These are phyloP conservation scores for Drosophila recens DNA, from an alignment of 2,888 invertebrate genomes.

Conservation along the genomic window DNA sequence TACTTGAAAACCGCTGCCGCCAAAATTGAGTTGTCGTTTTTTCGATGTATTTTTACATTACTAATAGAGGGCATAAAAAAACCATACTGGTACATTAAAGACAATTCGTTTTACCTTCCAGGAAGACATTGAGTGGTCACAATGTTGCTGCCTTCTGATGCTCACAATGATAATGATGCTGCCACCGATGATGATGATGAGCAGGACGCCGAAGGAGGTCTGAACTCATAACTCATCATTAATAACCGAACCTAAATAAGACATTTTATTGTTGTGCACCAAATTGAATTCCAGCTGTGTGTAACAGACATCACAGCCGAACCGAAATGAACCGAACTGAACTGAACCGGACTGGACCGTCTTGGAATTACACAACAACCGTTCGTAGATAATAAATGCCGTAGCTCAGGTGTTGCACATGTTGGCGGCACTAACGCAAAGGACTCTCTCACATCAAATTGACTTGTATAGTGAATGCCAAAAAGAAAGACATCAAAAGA, in stretches of 20 bases:
- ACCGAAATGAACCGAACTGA: neutral
- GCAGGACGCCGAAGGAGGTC: constrained; percentile 63
- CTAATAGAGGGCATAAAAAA: neutral
- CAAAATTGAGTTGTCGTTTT: too few relatives aligned
- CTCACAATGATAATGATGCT: constrained; percentile 26
- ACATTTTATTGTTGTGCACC: constrained; percentile 75
- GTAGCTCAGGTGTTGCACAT: constrained; percentile 65
- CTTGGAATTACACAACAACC: constrained; percentile 52
- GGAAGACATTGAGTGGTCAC: constrained; percentile 51
- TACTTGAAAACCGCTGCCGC: too few relatives aligned
- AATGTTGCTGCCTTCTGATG: constrained; percentile 43
- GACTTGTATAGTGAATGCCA: constrained; percentile 25
- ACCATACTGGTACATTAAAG: constrained; percentile 1
- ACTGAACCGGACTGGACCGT: constrained; percentile 3
- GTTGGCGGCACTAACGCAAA: constrained; percentile 62
- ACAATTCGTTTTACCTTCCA: constrained; percentile 56
- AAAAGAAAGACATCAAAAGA: constrained; percentile 68
- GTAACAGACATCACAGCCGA: constrained; percentile 28
- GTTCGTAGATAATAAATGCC: constrained; percentile 45
- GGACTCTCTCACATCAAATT: constrained; percentile 44
- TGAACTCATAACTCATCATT: constrained; percentile 81
- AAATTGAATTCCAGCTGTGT: constrained; percentile 79
- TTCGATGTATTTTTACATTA: too few relatives aligned
- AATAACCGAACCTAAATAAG: constrained; percentile 81
- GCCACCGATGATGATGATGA: constrained; percentile 42